These are phyloP conservation scores for Spodoptera littoralis DNA, from an alignment of 2,888 invertebrate species.

Conservation along the genomic window DNA sequence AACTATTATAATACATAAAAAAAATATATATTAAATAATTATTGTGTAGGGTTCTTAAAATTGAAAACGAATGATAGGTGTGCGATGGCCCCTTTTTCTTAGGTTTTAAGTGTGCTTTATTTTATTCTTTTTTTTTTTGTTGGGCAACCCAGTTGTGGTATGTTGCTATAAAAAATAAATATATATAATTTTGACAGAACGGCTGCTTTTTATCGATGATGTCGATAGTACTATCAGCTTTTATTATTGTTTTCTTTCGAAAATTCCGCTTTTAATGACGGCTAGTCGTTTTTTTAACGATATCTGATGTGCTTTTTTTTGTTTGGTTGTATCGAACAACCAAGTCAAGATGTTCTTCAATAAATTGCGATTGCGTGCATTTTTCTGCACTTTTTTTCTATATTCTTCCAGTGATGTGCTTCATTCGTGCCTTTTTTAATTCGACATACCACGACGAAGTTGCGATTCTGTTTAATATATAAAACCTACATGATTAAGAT, in stretches of 20 bases:
- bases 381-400: constrained; percentile 13
- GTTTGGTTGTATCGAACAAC: no score
- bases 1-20: constrained; percentile 19
- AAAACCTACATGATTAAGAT: constrained; percentile 51
- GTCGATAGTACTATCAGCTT: constrained; percentile 37
- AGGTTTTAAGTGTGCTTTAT: constrained; percentile 78
- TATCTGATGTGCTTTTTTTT: no score
- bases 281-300: no score
- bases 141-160: constrained; percentile 50
- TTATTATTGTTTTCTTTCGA: not conserved
- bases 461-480: constrained; percentile 48
- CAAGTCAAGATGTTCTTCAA: not conserved
- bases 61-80: constrained; percentile 62
- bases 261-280: no score
- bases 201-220: constrained; percentile 44
- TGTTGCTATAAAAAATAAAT: constrained; percentile 22
- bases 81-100: constrained; percentile 72
- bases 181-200: constrained; percentile 18
- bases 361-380: not conserved
- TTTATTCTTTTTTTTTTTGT: constrained; percentile 58
- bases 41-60: constrained; percentile 49
- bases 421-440: constrained; percentile 29
- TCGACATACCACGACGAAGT: constrained; percentile 31
- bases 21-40: constrained; percentile 48
- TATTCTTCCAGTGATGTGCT: constrained; percentile 25